Percentiles rank a stretch among this genome's conserved stretches.
Evolutionary conservation across 2,888 invertebrate genomes (phyloP).

Genomic region (Griposia aprilina): DNA sequence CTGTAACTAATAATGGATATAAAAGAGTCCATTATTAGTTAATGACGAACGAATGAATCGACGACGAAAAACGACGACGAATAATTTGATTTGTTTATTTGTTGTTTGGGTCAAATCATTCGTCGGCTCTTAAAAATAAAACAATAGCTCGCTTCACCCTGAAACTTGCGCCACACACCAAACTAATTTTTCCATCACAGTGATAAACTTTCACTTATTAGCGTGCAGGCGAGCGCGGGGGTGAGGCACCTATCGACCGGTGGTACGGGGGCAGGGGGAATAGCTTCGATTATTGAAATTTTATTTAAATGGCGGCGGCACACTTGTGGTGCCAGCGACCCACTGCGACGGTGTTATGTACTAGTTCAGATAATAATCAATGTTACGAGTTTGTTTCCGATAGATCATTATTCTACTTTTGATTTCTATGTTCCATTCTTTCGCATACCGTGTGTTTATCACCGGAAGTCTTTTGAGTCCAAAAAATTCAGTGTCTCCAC

Average conservation of each 20-base stretch:
- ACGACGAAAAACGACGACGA: too few relatives aligned
- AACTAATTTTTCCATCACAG: slow-evolving; percentile 51
- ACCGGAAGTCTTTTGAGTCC: too few relatives aligned
- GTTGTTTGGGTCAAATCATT: too few relatives aligned
- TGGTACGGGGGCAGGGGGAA: background rate
- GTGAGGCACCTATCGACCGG: slow-evolving; percentile 26
- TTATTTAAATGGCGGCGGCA: slow-evolving; percentile 62
- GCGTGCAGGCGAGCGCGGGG: slow-evolving; percentile 28
- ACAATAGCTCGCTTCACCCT: background rate
- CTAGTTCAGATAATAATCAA: slow-evolving; percentile 29
- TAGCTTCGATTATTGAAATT: slow-evolving; percentile 55
- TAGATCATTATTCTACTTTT: slow-evolving; percentile 2
- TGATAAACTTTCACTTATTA: slow-evolving; percentile 68
- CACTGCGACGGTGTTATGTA: slow-evolving; percentile 33
- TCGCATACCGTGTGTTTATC: background rate
- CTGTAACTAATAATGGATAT: too few relatives aligned
- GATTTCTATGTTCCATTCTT: background rate
- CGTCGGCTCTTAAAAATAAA: too few relatives aligned
- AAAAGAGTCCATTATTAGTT: too few relatives aligned
- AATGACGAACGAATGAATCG: too few relatives aligned
- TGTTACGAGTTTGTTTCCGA: slow-evolving; percentile 13
- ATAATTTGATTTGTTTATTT: too few relatives aligned
- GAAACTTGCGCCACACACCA: slow-evolving; percentile 18
- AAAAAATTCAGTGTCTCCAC: too few relatives aligned
- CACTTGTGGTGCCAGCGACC: slow-evolving; percentile 47